phyloP scores from a whole-genome alignment of 2,888 invertebrate species.

The Eristalis intricaria region DNA sequence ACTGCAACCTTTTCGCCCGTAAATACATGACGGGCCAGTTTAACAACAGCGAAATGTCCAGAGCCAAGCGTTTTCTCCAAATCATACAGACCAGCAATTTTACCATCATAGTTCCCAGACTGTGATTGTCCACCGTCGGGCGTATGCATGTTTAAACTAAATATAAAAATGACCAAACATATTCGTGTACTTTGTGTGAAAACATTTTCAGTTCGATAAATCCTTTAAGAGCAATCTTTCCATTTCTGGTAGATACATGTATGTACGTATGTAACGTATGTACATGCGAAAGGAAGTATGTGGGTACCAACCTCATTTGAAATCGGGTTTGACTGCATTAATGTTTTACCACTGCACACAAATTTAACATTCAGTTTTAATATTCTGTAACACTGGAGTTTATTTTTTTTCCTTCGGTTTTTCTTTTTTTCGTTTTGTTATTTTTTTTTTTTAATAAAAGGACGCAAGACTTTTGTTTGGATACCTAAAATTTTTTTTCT shows the following conservation, averaged over 20 bases:
- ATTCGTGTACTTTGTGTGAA: neutral
- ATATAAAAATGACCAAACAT: conserved; percentile 18
- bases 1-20: conserved; percentile 99
- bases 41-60: conserved; percentile 99
- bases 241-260: neutral
- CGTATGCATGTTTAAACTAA: conserved; percentile 67
- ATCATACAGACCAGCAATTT: conserved; percentile 98
- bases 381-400: conserved; percentile 1
- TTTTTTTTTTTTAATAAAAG: conserved; percentile 6
- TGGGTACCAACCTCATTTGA: conserved; percentile 61
- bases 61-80: conserved; percentile 98
- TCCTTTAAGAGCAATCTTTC: neutral
- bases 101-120: conserved; percentile 86
- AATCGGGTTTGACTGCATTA: conserved; percentile 55
- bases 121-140: conserved; percentile 62
- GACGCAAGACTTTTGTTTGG: conserved; percentile 58
- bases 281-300: neutral
- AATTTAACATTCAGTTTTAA: conserved; percentile 13
- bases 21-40: conserved; percentile 98
- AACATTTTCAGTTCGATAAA: neutral
- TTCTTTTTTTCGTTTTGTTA: neutral
- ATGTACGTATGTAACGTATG: neutral
- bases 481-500: conserved; percentile 55
- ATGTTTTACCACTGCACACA: conserved; percentile 27
- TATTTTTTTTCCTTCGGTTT: neutral